These are phyloP conservation scores for Bombyx mandarina DNA, from an alignment of 1,140 invertebrate species.

Conservation along the genomic window DNA sequence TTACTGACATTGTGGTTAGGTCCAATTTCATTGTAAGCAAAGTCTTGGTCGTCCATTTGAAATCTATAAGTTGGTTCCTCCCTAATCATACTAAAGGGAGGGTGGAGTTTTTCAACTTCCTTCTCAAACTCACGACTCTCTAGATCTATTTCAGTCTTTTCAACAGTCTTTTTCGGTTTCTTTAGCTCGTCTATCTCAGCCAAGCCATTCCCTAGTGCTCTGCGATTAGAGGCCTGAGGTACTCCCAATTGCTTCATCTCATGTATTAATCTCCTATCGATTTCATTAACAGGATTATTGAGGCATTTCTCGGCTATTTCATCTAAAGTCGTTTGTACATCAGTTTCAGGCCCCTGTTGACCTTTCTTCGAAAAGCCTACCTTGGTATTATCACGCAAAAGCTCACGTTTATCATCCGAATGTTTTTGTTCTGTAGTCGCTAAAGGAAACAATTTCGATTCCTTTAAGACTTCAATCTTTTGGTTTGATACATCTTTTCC, in stretches of 20 bases:
- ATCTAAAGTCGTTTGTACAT: slow-evolving; percentile 11
- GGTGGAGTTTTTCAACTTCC: neutral
- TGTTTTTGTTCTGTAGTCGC: no score
- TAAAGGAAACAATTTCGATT: no score
- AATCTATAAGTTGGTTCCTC: neutral
- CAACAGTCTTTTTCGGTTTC: slow-evolving; percentile 4
- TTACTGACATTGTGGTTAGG: no score
- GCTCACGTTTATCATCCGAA: no score
- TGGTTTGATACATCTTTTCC: no score
- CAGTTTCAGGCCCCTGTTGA: neutral
- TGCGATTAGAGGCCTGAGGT: slow-evolving; percentile 5
- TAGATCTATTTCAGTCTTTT: slow-evolving; percentile 8
- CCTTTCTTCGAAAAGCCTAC: neutral
- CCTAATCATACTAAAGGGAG: slow-evolving; percentile 1
- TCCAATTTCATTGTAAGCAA: neutral
- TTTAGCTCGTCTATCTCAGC: slow-evolving; percentile 11
- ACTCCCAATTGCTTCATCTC: slow-evolving; percentile 30
- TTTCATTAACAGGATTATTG: slow-evolving; percentile 14
- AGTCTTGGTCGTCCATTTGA: no score
- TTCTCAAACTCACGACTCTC: neutral
- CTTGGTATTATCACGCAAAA: neutral
- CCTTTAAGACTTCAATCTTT: no score
- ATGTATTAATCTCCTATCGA: slow-evolving; percentile 30
- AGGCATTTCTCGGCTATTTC: slow-evolving; percentile 33
- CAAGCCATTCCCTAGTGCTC: slow-evolving; percentile 2